A percentile compares a stretch with the other conserved stretches of the same genome.
These are phyloP conservation scores for Drepanosiphum platanoidis DNA, from an alignment of 2,888 invertebrate genomes.

Conservation along the genomic window DNA sequence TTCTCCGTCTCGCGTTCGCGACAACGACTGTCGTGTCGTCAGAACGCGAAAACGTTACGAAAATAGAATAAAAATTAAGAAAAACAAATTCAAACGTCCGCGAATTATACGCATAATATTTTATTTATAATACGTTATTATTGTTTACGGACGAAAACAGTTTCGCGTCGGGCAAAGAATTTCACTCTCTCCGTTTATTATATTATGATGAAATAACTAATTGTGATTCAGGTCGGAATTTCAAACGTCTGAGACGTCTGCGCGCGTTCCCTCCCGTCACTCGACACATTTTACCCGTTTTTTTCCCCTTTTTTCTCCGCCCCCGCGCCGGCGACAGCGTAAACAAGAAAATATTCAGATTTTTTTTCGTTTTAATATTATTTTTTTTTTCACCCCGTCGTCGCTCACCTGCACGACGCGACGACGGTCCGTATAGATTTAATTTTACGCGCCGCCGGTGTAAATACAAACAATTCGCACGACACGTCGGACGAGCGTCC, in stretches of 20 bases:
- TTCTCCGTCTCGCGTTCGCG: too few relatives aligned
- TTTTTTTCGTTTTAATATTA: background rate
- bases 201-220: background rate
- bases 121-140: too few relatives aligned
- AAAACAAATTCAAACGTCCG: constrained; percentile 13
- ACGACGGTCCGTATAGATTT: too few relatives aligned
- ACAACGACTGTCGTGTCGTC: too few relatives aligned
- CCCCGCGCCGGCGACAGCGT: background rate
- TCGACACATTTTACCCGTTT: constrained; percentile 24
- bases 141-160: background rate
- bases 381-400: too few relatives aligned
- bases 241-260: constrained; percentile 38
- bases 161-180: background rate
- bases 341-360: background rate
- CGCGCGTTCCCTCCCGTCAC: too few relatives aligned
- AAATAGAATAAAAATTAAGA: constrained; percentile 7
- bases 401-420: too few relatives aligned
- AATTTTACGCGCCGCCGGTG: too few relatives aligned
- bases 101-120: too few relatives aligned
- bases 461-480: too few relatives aligned
- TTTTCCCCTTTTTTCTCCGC: background rate
- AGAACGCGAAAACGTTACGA: background rate
- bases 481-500: too few relatives aligned
- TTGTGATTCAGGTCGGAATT: constrained; percentile 33
- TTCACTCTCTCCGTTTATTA: background rate